Base-by-base conservation (phyloP, 2,888 invertebrate species). In the Bembecia ichneumoniformis region DNA sequence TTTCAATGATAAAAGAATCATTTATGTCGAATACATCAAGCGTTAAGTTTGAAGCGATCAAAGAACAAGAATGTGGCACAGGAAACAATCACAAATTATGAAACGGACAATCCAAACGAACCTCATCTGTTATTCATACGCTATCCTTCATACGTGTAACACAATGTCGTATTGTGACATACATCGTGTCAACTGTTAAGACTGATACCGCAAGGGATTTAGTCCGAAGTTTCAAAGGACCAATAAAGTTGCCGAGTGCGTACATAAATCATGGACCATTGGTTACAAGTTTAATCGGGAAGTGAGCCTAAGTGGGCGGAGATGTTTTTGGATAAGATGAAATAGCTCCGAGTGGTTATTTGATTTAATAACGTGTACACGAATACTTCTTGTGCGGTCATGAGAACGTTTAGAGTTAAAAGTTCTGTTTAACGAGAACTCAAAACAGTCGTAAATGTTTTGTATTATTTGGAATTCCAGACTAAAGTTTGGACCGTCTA, bases 171-270 rank as follows among this genome's bases (percentile, higher is more conserved):
- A 52, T 55, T 59, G 56, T 57, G 59, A 63, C 62, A 64, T 58
- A 48, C 43, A 36, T 49, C 48, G 11, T 35, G 43, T 52, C 51
- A 52, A 46, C 44, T 44, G 28, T 28, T 35, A 14, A 14, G 44
- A 44, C 17, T 52, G 48, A 54, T 58, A 63, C 57, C 61, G 58
- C 56, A 52, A 61, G 63, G 61, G 60, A 66, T 64, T 63, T 62
- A 58, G 56, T 51, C 61, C 52, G 14, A 62, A 70, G 60, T 66
- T 70, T 57, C 58, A 57, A 57, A 58, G 60, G 62, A 58, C 67
- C 69, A 70, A 71, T 76, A 74, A 73, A 71, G 55, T 70, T 63
- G 54, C 53, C 55, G 60, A 66, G 60, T 58, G 58, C 57, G 60
- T 58, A 68, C 57, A 71, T 70, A 69, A 77, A 74, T 74, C 68